Base-by-base conservation (phyloP, 2,888 invertebrate species). In the Sphaerophoria rueppellii region DNA sequence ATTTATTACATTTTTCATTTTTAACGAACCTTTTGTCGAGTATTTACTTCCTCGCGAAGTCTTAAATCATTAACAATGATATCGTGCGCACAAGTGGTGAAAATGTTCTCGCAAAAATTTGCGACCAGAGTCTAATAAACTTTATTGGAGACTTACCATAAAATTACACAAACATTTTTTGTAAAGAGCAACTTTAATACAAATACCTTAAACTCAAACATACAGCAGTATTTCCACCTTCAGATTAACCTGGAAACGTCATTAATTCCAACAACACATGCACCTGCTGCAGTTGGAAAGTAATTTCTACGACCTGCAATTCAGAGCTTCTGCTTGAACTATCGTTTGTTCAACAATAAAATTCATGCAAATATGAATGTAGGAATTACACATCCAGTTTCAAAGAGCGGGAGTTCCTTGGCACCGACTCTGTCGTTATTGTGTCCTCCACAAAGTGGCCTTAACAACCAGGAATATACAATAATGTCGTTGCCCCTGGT, bases 311-410 rank as follows among this genome's bases (percentile, higher is more conserved):
- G 60, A 37, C 58, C 52, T 69, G 57, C 16, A 58, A 55, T 65
- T 40, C 43, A 71, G 24, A 24, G 32, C 61, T 72, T 69, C 71
- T 70, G 75, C 76, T 67, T 55, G 65, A 83, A 75, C 50, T 80
- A 72, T 40, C 69, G 70, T 73, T 69, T 71, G 55, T 70, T 77
- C 69, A 77, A 75, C 81, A 81, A 81, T 77, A 83, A 76, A 79
- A 73, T 54, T 16, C 63, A 63, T 63, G 61, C 63, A 75, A 67
- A 82, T 58, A 52, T 50, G 57, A 24, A 24, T 48, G 67, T 50
- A 37, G 24, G 37, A 71, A 54, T 32, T 9, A 1, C 24, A 24
- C 24, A 24, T 24, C 24, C 24, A 24, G 24, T 1, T 24, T 7
- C 35, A 24, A 7, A 11, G 65, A 74, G 6, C 9, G 60, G n/a